A percentile compares a stretch with the other conserved stretches of the same genome.
phyloP scores from a whole-genome alignment of 2,113 vertebrate species.

The Carassius carassius region DNA sequence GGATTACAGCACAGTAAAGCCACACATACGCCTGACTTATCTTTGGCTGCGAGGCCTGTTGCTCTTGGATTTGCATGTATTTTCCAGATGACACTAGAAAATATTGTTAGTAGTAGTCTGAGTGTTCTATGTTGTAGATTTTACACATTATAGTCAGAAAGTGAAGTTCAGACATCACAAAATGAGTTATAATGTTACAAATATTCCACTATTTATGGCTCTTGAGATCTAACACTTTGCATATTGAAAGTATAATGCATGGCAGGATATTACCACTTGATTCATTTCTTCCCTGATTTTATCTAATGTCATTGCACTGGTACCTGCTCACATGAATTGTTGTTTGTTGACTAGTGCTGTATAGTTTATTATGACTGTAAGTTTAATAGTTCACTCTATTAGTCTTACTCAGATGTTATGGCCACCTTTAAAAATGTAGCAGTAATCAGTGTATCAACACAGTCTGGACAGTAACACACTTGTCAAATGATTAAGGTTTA shows the following conservation, averaged over 20 bases:
- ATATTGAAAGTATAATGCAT: neutral
- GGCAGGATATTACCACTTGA: neutral
- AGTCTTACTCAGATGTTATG: conserved; percentile 3
- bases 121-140: conserved; percentile 33
- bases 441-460: conserved; percentile 20
- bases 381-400: conserved; percentile 31
- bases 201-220: neutral
- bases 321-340: conserved; percentile 18
- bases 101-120: conserved; percentile 38
- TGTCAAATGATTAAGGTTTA: neutral
- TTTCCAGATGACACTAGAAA: conserved; percentile 50
- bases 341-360: conserved; percentile 19
- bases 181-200: conserved; percentile 6
- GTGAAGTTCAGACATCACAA: neutral
- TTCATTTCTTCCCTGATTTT: neutral
- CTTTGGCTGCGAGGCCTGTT: conserved; percentile 52
- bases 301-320: conserved; percentile 3
- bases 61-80: conserved; percentile 51
- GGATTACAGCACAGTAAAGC: conserved; percentile 30
- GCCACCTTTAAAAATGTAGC: conserved; percentile 25
- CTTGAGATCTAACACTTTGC: neutral
- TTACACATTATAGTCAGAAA: neutral
- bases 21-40: conserved; percentile 43
- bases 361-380: conserved; percentile 11
- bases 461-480: conserved; percentile 19